phyloP scores from a whole-genome alignment of 2,113 vertebrate species.

The Bos javanicus region DNA sequence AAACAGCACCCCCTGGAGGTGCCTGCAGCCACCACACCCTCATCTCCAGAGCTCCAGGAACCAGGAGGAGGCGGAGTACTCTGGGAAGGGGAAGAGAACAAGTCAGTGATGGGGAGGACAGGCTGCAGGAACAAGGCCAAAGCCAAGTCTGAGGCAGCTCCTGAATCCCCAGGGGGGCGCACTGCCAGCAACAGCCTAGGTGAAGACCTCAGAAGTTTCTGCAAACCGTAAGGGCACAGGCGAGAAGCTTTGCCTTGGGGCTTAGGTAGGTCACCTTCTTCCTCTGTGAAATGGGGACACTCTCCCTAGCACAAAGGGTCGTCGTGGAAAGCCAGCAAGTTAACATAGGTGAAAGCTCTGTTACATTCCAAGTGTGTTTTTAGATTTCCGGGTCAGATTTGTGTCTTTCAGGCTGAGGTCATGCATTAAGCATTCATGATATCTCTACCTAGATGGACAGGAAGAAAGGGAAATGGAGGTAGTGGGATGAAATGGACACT shows the following conservation, averaged over 20 bases:
- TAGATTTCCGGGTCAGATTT: neutral
- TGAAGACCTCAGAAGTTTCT: neutral
- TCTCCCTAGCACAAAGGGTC: neutral
- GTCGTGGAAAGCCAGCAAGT: neutral
- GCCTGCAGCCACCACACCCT: neutral
- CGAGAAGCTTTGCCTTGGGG: neutral
- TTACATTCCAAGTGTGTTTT: neutral
- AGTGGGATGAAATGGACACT: neutral
- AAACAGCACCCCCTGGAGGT: constrained; percentile 55
- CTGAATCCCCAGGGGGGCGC: neutral
- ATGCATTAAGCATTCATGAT: neutral
- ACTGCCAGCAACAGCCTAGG: neutral
- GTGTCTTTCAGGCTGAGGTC: neutral
- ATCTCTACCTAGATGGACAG: neutral
- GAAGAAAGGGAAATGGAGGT: neutral
- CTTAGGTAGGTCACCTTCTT: neutral
- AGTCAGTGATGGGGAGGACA: neutral
- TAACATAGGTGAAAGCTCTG: neutral
- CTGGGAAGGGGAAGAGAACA: neutral
- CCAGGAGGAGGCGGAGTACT: neutral
- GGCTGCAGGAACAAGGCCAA: neutral
- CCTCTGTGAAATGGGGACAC: neutral
- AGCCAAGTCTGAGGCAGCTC: neutral
- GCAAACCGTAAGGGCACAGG: neutral
- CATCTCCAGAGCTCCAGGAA: neutral